A percentile compares a stretch with the other conserved stretches of the same genome.
phyloP scores from a whole-genome alignment of 2,797 vertebrate species.

The Bovichtus diacanthus region DNA sequence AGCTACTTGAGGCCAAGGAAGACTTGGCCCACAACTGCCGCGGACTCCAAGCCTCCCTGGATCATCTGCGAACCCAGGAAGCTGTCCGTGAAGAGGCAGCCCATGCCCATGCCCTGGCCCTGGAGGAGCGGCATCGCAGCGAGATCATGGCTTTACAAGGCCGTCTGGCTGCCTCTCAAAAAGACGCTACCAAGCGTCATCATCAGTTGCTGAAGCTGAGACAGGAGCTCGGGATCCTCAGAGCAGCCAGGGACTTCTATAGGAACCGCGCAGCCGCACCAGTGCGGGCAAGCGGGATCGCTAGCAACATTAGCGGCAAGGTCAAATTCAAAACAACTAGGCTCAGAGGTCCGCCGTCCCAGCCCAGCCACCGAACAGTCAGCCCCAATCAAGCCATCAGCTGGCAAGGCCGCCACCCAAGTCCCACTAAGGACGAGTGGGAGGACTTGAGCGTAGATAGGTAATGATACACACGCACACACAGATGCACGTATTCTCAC shows the following conservation, averaged over 20 bases:
- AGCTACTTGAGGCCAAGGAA: slow-evolving; percentile 85
- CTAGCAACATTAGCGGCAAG: slow-evolving; percentile 81
- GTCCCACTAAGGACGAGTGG: slow-evolving; percentile 95
- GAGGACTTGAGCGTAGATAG: slow-evolving; percentile 96
- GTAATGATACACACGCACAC: slow-evolving; percentile 83
- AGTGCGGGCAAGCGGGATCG: slow-evolving; percentile 56
- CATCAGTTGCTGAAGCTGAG: slow-evolving; percentile 84
- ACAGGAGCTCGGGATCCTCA: slow-evolving; percentile 84
- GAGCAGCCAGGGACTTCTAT: slow-evolving; percentile 82
- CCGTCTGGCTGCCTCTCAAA: slow-evolving; percentile 81
- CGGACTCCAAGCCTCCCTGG: slow-evolving; percentile 82
- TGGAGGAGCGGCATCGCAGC: slow-evolving; percentile 79
- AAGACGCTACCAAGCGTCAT: slow-evolving; percentile 82
- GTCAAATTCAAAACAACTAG: slow-evolving; percentile 89
- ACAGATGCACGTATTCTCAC: slow-evolving; percentile 60
- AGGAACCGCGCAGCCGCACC: slow-evolving; percentile 75
- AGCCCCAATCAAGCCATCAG: slow-evolving; percentile 92
- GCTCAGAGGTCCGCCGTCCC: slow-evolving; percentile 84
- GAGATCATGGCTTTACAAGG: slow-evolving; percentile 82
- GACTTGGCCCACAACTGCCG: slow-evolving; percentile 82
- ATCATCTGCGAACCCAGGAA: slow-evolving; percentile 79
- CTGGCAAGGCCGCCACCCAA: slow-evolving; percentile 89
- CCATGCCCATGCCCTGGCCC: slow-evolving; percentile 70
- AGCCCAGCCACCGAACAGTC: slow-evolving; percentile 85
- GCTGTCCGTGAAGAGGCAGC: slow-evolving; percentile 78